Evolutionary conservation across 2,888 invertebrate genomes (phyloP), one percentile per base, ranked within the genome.

Genomic region (Scaeva pyrastri): DNA sequence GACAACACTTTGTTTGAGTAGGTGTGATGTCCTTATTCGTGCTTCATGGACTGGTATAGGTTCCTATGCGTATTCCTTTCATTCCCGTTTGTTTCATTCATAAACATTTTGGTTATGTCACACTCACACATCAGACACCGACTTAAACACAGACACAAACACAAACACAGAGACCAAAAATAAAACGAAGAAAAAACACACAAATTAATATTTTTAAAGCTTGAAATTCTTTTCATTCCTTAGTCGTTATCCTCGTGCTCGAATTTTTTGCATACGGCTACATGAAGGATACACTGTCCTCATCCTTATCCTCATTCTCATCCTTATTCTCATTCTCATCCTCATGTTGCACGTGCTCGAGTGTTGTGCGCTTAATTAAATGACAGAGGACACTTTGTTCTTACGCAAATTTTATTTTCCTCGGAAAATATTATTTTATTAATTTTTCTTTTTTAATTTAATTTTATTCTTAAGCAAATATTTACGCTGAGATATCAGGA

Each of bases 331-430:
- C n/a, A n/a, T n/a, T n/a, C n/a, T n/a, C n/a, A n/a, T n/a, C n/a
- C n/a, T 41, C 66, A 64, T 50, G 41, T 19, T 66, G 70, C 70
- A 45, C 62, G 71, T 71, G 70, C 45, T 48, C 1, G 11, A 12
- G 39, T 48, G 55, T 64, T 81, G 64, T 56, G 45, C 75, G 45
- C 75, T 81, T 75, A 75, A 75, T 81, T 75, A 75, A 81, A 81
- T 64, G 70, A 56, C 70, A 71, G n/a, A n/a, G 81, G 55, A 62
- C 80, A 43, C 66, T 73, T 68, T 50, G 55, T 79, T 73, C 48
- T 60, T 58, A 60, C 41, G 66, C 48, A 66, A 74, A 60, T 14
- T 64, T 26, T 12, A 43, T 64, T 64, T 64, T 16, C 7, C 31
- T 64, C 43, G 45, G 45, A 45, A 16, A 60, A 60, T 41, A 64